A percentile compares a stretch with the other conserved stretches of the same genome.
phyloP scores from a whole-genome alignment of 2,113 vertebrate genomes.

The Micromys minutus region DNA sequence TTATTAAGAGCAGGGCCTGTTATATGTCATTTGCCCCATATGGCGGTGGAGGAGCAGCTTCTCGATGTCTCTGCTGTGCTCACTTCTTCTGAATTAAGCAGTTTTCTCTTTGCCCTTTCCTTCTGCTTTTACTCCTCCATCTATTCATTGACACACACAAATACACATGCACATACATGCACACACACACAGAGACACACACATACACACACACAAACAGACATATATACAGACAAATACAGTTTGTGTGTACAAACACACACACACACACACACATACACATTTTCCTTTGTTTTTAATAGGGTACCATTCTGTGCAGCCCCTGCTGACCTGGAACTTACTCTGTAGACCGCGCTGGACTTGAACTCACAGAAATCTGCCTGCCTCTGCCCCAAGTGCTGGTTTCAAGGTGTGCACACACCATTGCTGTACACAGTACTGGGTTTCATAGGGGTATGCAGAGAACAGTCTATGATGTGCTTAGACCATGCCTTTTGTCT shows the following conservation, averaged over 20 bases:
- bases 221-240: not conserved
- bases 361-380: not conserved
- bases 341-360: too few relatives aligned
- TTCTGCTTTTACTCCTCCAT: not conserved
- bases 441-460: not conserved
- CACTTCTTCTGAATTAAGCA: not conserved
- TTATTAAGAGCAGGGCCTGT: conserved; percentile 68
- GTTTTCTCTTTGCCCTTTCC: not conserved
- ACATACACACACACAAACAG: not conserved
- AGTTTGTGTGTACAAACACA: too few relatives aligned
- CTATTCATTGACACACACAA: not conserved
- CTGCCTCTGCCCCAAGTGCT: not conserved
- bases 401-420: not conserved
- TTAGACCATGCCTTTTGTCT: not conserved
- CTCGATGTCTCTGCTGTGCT: not conserved
- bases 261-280: not conserved
- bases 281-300: not conserved
- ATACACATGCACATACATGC: too few relatives aligned
- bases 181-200: too few relatives aligned
- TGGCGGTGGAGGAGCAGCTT: conserved; percentile 28
- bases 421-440: not conserved
- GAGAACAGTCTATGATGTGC: not conserved
- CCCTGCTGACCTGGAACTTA: not conserved
- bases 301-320: not conserved
- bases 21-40: conserved; percentile 67